phyloP scores from a whole-genome alignment of 2,888 invertebrate genomes.

The Drosophila suboccidentalis region DNA sequence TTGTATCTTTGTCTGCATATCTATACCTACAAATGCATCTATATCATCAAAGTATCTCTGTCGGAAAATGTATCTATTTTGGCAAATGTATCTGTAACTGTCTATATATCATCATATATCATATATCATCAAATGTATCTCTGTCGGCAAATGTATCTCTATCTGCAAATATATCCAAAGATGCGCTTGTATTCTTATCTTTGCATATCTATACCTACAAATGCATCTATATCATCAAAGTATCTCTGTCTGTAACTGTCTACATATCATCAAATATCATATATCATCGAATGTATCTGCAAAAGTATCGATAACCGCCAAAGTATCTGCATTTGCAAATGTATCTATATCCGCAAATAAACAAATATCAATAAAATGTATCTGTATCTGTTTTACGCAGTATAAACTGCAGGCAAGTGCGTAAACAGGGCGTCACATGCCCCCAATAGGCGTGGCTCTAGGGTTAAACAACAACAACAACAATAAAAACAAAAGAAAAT shows the following conservation, averaged over 20 bases:
- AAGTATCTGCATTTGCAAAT: not conserved
- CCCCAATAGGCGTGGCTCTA: slow-evolving; percentile 16
- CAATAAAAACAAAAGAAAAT: slow-evolving; percentile 25
- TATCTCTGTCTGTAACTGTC: not conserved
- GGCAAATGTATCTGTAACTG: not conserved
- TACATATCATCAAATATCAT: no score
- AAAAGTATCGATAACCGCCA: no score
- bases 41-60: not conserved
- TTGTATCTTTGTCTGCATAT: no score
- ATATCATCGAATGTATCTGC: not conserved
- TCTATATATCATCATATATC: no score
- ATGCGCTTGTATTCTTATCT: no score
- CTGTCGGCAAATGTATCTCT: not conserved
- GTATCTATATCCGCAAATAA: not conserved
- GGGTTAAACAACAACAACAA: slow-evolving; percentile 5
- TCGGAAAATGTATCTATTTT: not conserved
- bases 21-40: not conserved
- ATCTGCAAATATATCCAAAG: no score
- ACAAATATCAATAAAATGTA: no score
- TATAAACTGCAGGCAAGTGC: not conserved
- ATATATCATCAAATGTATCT: not conserved
- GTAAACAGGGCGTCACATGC: slow-evolving; percentile 9
- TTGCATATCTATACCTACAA: no score
- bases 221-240: no score
- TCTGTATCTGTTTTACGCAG: not conserved